Base-by-base conservation (phyloP, 2,888 invertebrate species). In the Meliscaeva auricollis region DNA sequence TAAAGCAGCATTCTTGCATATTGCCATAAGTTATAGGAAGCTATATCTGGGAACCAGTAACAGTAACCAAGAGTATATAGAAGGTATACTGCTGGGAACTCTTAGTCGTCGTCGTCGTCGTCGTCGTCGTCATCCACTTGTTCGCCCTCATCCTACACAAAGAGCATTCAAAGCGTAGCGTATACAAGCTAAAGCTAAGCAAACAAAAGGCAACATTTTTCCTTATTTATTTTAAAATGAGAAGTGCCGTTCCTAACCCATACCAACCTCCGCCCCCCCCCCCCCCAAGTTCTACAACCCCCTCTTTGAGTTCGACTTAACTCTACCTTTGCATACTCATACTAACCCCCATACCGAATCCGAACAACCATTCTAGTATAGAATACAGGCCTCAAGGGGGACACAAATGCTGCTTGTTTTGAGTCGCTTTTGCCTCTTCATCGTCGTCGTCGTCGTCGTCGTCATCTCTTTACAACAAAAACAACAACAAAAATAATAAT, bases 201-300 rank as follows among this genome's bases (percentile, higher is more conserved):
- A 75, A 84, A 84, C 75, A 80, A 84, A 79, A 84, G 75, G 79
- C 75, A 60, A 70, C 70, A 79, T 79, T 84, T 68, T 56, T 62
- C 48, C 69, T 70, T 75, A 70, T 83, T 79, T 79, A 72, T 70
- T 76, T 81, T 60, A 30, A 72, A 70, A 70, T 58, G 35, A 70
- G 48, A 44, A 68, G 69, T 66, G 26, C 64, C 70, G 46, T 35
- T 46, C n/a, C n/a, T n/a, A n/a, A n/a, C n/a, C n/a, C n/a, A n/a
- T 38, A 15, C n/a, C 44, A 41, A 44, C 41, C 26, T 17, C 38
- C 17, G 8, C 20, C 20, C 1, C 38, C n/a, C 11, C 8, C 8
- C 6, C 2, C 3, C 22, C 11, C 50, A 5, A 13, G 2, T 8
- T 15, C 46, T 8, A 35, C 2, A 3, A 1, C 20, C 8, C 3